Evolutionary conservation across 2,888 invertebrate genomes (phyloP).

Genomic region (Hydraecia micacea): DNA sequence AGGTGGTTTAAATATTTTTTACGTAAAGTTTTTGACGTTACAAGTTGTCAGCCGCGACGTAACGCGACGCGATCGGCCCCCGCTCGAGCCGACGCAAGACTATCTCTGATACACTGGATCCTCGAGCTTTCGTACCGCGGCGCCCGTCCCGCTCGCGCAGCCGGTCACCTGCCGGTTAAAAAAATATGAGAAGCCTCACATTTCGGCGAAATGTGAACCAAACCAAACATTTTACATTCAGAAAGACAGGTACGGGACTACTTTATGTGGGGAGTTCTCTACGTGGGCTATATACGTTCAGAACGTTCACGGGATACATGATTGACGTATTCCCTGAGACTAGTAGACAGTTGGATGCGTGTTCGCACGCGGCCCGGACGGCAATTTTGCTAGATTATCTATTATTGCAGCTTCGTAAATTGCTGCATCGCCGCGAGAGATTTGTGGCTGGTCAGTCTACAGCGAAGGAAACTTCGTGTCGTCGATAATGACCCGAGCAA

Average conservation of each 20-base stretch:
- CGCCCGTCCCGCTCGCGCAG: slow-evolving; percentile 83
- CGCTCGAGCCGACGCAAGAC: slow-evolving; percentile 85
- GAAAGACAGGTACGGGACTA: slow-evolving; percentile 78
- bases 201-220: slow-evolving; percentile 87
- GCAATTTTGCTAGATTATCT: slow-evolving; percentile 82
- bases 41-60: slow-evolving; percentile 68
- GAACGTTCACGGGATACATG: slow-evolving; percentile 30
- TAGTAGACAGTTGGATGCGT: slow-evolving; percentile 50
- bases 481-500: slow-evolving; percentile 80
- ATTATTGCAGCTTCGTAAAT: slow-evolving; percentile 81
- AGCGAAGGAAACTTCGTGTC: slow-evolving; percentile 54
- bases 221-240: slow-evolving; percentile 80
- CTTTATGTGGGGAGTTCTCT: slow-evolving; percentile 58
- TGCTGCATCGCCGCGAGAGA: slow-evolving; percentile 70
- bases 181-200: slow-evolving; percentile 84
- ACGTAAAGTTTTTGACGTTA: slow-evolving; percentile 86
- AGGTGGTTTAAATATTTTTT: slow-evolving; percentile 75
- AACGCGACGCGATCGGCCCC: slow-evolving; percentile 78
- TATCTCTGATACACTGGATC: slow-evolving; percentile 76
- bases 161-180: slow-evolving; percentile 85
- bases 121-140: slow-evolving; percentile 81
- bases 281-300: slow-evolving; percentile 32
- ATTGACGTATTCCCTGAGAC: slow-evolving; percentile 32
- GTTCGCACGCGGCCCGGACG: slow-evolving; percentile 74
- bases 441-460: slow-evolving; percentile 52